Evolutionary conservation across 2,113 vertebrate genomes (phyloP).

Genomic region (Polyodon spathula): DNA sequence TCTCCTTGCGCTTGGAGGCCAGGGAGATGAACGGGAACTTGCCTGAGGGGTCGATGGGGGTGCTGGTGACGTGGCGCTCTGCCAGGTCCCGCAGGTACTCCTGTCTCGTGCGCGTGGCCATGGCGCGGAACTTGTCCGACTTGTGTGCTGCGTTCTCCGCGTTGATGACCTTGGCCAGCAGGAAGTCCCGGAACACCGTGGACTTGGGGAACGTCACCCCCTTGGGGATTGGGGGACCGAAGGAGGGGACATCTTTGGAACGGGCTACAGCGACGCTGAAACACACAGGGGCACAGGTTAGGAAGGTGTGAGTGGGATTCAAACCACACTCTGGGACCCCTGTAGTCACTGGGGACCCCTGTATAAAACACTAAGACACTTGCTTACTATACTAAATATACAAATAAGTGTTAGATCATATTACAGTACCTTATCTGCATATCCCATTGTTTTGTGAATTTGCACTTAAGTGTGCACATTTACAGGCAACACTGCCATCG

Average conservation of each 20-base stretch:
- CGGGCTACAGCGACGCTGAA: conserved; percentile 84
- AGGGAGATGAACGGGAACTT: conserved; percentile 92
- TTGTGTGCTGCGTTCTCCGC: conserved; percentile 94
- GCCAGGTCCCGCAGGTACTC: conserved; percentile 90
- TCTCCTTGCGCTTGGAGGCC: conserved; percentile 88
- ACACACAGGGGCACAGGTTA: conserved; percentile 17
- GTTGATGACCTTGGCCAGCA: conserved; percentile 90
- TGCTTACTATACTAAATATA: too few relatives aligned
- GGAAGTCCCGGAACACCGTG: conserved; percentile 93
- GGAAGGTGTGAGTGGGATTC: too few relatives aligned
- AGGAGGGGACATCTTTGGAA: conserved; percentile 89
- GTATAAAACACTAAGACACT: too few relatives aligned
- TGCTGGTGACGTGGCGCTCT: conserved; percentile 88
- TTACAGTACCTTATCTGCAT: too few relatives aligned
- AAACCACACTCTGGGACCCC: too few relatives aligned
- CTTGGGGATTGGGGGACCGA: conserved; percentile 88
- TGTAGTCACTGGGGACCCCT: too few relatives aligned
- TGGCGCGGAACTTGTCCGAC: conserved; percentile 89
- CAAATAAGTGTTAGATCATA: too few relatives aligned
- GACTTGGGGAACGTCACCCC: conserved; percentile 92
- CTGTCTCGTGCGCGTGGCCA: conserved; percentile 89
- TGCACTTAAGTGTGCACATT: too few relatives aligned
- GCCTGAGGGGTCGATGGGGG: conserved; percentile 81
- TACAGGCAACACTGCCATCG: too few relatives aligned
- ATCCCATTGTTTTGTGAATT: too few relatives aligned